Percentiles rank a stretch among this genome's conserved stretches.
Conservation (phyloP, 2,113 vertebrate genomes). For the Microcebus lehilahytsara region DNA sequence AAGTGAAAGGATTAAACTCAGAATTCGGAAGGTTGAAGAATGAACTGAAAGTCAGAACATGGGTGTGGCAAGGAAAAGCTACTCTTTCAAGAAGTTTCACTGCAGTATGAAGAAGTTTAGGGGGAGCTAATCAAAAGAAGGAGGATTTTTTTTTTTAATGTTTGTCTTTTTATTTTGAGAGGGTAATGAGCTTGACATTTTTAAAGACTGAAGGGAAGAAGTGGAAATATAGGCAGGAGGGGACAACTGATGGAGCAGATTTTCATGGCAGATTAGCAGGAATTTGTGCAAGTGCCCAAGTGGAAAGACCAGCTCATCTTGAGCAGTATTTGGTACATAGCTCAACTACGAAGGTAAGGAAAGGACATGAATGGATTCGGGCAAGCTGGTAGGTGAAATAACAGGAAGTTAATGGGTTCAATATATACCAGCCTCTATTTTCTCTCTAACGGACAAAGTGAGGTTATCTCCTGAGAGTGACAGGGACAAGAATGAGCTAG, state of each 20-base stretch:
- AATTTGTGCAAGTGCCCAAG: not conserved
- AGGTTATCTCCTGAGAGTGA: not conserved
- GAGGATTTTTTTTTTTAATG: not conserved
- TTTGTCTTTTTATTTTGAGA: not conserved
- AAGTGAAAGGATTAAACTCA: not conserved
- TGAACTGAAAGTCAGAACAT: not conserved
- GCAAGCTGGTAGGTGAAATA: not conserved
- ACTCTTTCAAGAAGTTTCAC: not conserved
- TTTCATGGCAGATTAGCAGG: not conserved
- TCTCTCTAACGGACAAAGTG: not conserved
- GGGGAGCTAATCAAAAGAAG: not conserved
- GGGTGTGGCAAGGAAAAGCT: not conserved
- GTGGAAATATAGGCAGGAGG: not conserved
- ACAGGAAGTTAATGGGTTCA: not conserved
- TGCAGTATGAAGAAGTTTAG: not conserved
- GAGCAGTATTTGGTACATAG: not conserved
- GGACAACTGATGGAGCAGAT: not conserved
- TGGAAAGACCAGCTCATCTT: not conserved
- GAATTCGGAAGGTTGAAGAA: not conserved
- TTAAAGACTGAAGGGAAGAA: not conserved
- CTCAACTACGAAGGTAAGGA: not conserved
- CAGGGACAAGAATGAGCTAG: not conserved
- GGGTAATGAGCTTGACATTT: not conserved
- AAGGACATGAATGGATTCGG: not conserved
- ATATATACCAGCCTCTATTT: not conserved